Conservation (phyloP, 2,113 vertebrate genomes). For the Gnathonemus echidnorhynchus region DNA sequence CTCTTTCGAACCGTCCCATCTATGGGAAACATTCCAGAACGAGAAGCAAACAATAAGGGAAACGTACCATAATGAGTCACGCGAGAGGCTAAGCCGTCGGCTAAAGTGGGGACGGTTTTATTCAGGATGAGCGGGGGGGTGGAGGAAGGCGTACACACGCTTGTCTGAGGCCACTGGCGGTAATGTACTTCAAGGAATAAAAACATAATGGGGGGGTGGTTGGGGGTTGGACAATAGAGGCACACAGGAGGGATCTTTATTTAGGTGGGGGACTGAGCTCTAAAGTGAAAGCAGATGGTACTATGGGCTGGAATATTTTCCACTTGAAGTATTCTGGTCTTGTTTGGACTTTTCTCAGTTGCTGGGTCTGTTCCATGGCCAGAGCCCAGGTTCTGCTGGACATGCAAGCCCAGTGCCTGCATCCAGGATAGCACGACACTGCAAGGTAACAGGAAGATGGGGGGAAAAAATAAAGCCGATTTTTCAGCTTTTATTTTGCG, state of each 20-base stretch:
- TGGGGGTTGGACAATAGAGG: conserved; percentile 47
- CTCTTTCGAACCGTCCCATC: neutral
- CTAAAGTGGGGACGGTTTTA: conserved; percentile 36
- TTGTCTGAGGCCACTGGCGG: conserved; percentile 28
- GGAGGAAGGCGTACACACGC: conserved; percentile 10
- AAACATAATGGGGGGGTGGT: conserved; percentile 25
- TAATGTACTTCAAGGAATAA: conserved; percentile 26
- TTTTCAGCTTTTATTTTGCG: neutral
- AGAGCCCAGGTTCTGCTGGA: conserved; percentile 39
- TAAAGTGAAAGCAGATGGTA: conserved; percentile 69
- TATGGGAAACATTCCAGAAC: conserved; percentile 3
- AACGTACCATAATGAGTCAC: conserved; percentile 27
- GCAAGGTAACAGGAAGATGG: neutral
- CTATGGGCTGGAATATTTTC: conserved; percentile 59
- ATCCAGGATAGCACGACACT: neutral
- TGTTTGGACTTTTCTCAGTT: conserved; percentile 44
- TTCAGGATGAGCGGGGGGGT: conserved; percentile 24
- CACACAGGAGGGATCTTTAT: conserved; percentile 63
- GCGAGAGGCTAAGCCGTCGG: conserved; percentile 22
- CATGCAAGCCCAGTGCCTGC: conserved; percentile 28
- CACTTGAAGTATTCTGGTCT: conserved; percentile 59
- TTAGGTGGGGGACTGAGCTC: conserved; percentile 58
- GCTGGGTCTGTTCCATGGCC: conserved; percentile 46
- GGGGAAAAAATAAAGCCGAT: neutral
- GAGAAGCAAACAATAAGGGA: conserved; percentile 11